Percentiles rank a stretch among this genome's conserved stretches.
Evolutionary conservation across 2,113 vertebrate genomes (phyloP).

Genomic region (Donacobius atricapilla): DNA sequence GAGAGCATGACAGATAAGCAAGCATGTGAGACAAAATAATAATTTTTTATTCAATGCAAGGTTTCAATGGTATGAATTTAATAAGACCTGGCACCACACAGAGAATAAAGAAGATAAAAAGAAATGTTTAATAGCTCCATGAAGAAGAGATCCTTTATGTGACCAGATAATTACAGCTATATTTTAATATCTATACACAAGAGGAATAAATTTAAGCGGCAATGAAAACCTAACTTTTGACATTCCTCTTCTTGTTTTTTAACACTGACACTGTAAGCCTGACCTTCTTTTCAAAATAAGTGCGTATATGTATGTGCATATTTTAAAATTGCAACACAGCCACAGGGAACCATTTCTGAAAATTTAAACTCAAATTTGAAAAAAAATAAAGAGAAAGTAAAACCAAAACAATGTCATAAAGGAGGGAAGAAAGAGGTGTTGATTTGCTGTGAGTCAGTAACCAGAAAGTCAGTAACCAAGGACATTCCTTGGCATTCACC

Average conservation of each 20-base stretch:
- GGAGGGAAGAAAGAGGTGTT: background rate
- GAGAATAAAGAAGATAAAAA: slow-evolving; percentile 28
- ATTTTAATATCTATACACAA: background rate
- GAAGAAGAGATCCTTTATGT: background rate
- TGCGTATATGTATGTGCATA: background rate
- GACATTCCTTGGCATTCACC: background rate
- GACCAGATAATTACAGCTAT: slow-evolving; percentile 29
- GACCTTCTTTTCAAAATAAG: background rate
- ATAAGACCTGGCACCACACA: slow-evolving; percentile 4
- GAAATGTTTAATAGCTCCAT: slow-evolving; percentile 13
- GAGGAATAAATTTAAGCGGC: background rate
- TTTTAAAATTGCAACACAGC: background rate
- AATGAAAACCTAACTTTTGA: background rate
- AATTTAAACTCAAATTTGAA: background rate
- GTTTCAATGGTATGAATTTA: slow-evolving; percentile 35
- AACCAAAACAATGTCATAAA: background rate
- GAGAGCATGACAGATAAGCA: slow-evolving; percentile 36
- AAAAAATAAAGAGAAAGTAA: background rate
- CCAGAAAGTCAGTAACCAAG: background rate
- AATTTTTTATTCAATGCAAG: slow-evolving; percentile 36
- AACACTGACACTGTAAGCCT: background rate
- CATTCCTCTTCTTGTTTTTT: background rate
- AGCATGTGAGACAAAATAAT: slow-evolving; percentile 28
- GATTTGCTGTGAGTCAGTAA: background rate
- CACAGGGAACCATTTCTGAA: background rate